Base-by-base conservation (phyloP, 2,797 vertebrate species). In the Telmatherina bonti region DNA sequence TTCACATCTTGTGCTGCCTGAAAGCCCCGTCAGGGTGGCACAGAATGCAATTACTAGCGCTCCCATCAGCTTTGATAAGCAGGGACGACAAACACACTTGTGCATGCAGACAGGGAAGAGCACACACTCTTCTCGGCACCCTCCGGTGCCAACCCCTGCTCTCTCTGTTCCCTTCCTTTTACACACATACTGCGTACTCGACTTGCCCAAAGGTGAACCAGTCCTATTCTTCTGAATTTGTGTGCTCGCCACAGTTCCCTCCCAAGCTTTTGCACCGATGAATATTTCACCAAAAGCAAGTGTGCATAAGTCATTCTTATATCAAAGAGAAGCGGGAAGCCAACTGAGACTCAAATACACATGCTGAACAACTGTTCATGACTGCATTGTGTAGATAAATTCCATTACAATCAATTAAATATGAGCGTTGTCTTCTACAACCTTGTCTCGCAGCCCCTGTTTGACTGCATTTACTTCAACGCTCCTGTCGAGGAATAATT, bases 211-310 rank as follows among this genome's bases (percentile, higher is more conserved):
- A 88, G 85, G 82, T 74, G 84, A 85, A 81, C 88, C 76, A 68
- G 74, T 43, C 73, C 53, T 36, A 64, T 87, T 85, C 51, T 78
- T 81, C 79, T 73, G 78, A 84, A 77, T 84, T 66, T 58, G 69
- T 52, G 70, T 15, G 63, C 77, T 65, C 67, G 76, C 83, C 83
- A 52, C 77, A 86, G 73, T 84, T 72, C 70, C 67, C 62, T 68
- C 60, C 75, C 56, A 36, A 66, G 62, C 83, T 78, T 88, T 84
- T 80, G 77, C 83, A 64, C 62, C 47, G 47, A 86, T 91, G 61
- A 92, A 90, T 91, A 87, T 89, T 91, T 92, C 70, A 92, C 72
- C 59, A 66, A 76, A 78, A 86, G 79, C 57, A 63, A 76, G 71
- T 71, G 38, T 72, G 65, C 68, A 63, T 62, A 73, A 74, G 77